A percentile compares a stretch with the other conserved stretches of the same genome.
phyloP scores from a whole-genome alignment of 2,888 invertebrate genomes.

The Acrocyrtus sp. region DNA sequence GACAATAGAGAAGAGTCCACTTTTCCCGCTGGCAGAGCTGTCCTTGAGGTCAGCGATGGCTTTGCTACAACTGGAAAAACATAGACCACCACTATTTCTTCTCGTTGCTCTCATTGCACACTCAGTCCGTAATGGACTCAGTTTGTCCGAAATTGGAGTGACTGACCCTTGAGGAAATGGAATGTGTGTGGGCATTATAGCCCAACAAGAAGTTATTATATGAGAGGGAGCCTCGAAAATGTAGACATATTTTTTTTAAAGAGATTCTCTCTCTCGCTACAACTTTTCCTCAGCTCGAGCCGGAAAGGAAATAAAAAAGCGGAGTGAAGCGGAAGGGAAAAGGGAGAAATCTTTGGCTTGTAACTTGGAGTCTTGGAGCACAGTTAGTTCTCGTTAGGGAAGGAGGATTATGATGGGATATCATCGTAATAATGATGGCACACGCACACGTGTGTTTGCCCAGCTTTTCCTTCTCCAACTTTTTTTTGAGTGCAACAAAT shows the following conservation, averaged over 20 bases:
- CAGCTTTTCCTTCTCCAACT: too few relatives aligned
- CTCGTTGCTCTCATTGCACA: too few relatives aligned
- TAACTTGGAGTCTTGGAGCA: not conserved
- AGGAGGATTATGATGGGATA: not conserved
- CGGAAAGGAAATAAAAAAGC: too few relatives aligned
- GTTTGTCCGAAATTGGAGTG: too few relatives aligned
- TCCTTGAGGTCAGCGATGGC: conserved; percentile 44
- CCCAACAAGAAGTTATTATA: not conserved
- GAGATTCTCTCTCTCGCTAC: not conserved
- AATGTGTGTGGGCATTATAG: too few relatives aligned
- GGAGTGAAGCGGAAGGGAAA: too few relatives aligned
- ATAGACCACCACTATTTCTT: too few relatives aligned
- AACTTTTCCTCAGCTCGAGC: too few relatives aligned
- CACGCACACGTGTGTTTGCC: not conserved
- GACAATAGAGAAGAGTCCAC: too few relatives aligned
- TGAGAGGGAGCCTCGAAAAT: not conserved
- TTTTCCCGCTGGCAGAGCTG: too few relatives aligned
- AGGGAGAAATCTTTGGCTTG: not conserved
- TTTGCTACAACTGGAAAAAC: too few relatives aligned
- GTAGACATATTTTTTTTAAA: not conserved
- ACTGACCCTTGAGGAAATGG: conserved; percentile 8
- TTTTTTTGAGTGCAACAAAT: not conserved
- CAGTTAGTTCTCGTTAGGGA: not conserved
- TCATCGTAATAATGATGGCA: not conserved
- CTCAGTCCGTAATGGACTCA: too few relatives aligned